Conservation (phyloP, 2,888 invertebrate species). For the Myopa testacea region DNA sequence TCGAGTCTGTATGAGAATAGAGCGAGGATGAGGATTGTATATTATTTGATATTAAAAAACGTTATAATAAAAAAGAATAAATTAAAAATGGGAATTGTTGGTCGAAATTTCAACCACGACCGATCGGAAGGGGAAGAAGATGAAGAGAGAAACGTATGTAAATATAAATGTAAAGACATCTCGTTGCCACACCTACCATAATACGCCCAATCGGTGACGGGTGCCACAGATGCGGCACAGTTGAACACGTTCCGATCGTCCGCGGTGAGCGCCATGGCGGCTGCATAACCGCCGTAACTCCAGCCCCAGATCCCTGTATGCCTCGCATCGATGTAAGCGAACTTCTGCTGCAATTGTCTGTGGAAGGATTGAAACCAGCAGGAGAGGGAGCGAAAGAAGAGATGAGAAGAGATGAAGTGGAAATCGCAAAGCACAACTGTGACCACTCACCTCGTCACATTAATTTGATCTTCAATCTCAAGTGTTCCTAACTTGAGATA, state of each 20-base stretch:
- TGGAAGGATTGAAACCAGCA: slow-evolving; percentile 57
- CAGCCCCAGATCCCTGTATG: slow-evolving; percentile 97
- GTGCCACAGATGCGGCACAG: slow-evolving; percentile 95
- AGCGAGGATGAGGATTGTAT: not conserved
- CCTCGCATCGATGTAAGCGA: slow-evolving; percentile 79
- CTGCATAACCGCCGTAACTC: slow-evolving; percentile 97
- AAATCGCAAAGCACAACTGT: not conserved
- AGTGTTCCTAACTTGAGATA: slow-evolving; percentile 88
- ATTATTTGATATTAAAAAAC: not conserved
- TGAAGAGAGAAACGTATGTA: not conserved
- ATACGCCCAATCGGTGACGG: slow-evolving; percentile 95
- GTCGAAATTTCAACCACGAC: too few relatives aligned
- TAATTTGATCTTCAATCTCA: slow-evolving; percentile 92
- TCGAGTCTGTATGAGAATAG: slow-evolving; percentile 78
- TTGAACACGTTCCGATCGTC: slow-evolving; percentile 83
- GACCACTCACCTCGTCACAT: slow-evolving; percentile 73
- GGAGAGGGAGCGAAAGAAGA: not conserved
- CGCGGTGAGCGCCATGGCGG: slow-evolving; percentile 86
- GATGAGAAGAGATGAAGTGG: not conserved
- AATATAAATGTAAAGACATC: too few relatives aligned
- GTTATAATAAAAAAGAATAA: not conserved
- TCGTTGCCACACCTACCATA: slow-evolving; percentile 78
- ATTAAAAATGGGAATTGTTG: too few relatives aligned
- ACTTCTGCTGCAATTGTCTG: slow-evolving; percentile 71
- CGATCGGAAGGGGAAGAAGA: too few relatives aligned